A percentile compares a stretch with the other conserved stretches of the same genome.
These are phyloP conservation scores for Macropus fuliginosus DNA, from an alignment of 2,797 vertebrate genomes.

Conservation along the genomic window DNA sequence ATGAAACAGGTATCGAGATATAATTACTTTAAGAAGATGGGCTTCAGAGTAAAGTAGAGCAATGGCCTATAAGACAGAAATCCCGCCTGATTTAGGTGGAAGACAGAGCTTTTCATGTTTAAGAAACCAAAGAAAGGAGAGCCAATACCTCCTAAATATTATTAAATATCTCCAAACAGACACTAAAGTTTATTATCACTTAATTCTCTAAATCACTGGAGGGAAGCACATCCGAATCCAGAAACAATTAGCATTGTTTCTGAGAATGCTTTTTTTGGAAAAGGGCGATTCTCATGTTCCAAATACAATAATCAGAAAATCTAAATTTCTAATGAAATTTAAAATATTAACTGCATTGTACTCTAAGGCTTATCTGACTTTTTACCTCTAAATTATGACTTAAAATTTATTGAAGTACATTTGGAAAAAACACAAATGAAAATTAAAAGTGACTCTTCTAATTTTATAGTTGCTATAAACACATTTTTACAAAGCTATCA, in stretches of 20 bases:
- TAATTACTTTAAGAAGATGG: background rate
- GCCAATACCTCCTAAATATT: slow-evolving; percentile 1
- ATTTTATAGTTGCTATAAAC: slow-evolving; percentile 65
- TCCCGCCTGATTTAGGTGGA: slow-evolving; percentile 65
- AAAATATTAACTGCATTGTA: background rate
- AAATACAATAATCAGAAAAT: background rate
- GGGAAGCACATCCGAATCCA: background rate
- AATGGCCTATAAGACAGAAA: slow-evolving; percentile 55
- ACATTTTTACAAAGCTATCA: slow-evolving; percentile 62
- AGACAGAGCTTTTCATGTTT: slow-evolving; percentile 57
- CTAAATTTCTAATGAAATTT: background rate
- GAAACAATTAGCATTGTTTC: background rate
- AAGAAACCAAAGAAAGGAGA: slow-evolving; percentile 69
- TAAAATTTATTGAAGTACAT: slow-evolving; percentile 16
- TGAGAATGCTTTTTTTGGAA: background rate
- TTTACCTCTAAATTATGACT: background rate
- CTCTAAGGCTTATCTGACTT: background rate
- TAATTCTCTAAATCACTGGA: background rate
- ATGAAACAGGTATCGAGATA: background rate
- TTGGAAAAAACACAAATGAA: slow-evolving; percentile 59
- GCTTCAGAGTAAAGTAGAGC: background rate
- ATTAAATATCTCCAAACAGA: slow-evolving; percentile 51
- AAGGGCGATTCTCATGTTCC: background rate
- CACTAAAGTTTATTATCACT: background rate
- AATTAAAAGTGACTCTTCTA: slow-evolving; percentile 48